phyloP scores from a whole-genome alignment of 2,888 invertebrate genomes.

The Coelogynopora nodosa region DNA sequence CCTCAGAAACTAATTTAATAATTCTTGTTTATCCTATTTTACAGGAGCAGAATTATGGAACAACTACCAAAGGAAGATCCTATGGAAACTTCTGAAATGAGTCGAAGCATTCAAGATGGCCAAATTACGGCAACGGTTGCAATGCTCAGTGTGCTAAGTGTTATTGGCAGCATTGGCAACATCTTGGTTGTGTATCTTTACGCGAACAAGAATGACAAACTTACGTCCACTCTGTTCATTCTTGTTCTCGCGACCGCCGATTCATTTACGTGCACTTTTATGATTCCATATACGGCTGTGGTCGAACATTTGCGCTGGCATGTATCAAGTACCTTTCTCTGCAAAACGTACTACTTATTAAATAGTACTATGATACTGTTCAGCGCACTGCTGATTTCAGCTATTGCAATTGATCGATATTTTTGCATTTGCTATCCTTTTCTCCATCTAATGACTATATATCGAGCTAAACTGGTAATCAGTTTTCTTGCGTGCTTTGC shows the following conservation, averaged over 20 bases:
- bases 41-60: no score
- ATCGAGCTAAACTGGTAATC: conserved; percentile 50
- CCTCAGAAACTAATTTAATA: no score
- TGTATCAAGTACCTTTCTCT: conserved; percentile 15
- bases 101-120: background rate
- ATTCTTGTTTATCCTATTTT: no score
- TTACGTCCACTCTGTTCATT: conserved; percentile 47
- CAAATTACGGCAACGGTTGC: background rate
- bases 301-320: conserved; percentile 45
- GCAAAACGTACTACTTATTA: conserved; percentile 53
- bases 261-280: conserved; percentile 44
- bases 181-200: conserved; percentile 45
- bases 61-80: no score
- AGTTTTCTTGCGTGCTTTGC: background rate
- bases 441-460: conserved; percentile 55
- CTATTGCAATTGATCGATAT: conserved; percentile 56
- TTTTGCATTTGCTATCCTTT: conserved; percentile 57
- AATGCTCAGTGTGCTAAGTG: background rate
- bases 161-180: conserved; percentile 46
- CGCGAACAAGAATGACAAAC: conserved; percentile 45
- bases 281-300: conserved; percentile 46
- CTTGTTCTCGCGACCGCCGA: conserved; percentile 44
- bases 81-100: conserved; percentile 16
- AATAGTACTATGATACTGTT: conserved; percentile 56
- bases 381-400: conserved; percentile 56